Base-by-base conservation (phyloP, 2,888 invertebrate species). In the Cheilosia scutellata region DNA sequence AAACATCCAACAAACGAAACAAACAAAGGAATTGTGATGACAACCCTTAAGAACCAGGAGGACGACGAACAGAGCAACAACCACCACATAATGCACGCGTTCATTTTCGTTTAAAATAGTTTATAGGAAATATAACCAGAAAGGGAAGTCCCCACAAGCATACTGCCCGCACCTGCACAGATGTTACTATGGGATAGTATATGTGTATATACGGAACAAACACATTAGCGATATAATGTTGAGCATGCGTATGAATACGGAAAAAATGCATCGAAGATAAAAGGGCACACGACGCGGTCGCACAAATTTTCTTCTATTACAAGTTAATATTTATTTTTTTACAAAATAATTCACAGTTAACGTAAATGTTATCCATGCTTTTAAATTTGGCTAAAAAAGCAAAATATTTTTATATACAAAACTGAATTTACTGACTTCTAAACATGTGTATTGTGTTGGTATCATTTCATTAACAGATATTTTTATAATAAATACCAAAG, bases 121-220 rank as follows among this genome's bases (percentile, higher is more conserved):
- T 78, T 55, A 27, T 27, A 70, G 65, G 57, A 65, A 65, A 57
- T 57, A 37, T 55, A 47, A 60, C 68, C n/a, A 68, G 66, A 58
- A 51, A 71, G 58, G 71, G 58, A 58, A 79, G 51, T 72, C 71
- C 58, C 49, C 42, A 77, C 37, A 65, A 72, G 57, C 72, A 58
- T 65, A 72, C 42, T 79, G 71, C 71, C 78, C 57, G 65, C 78
- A 79, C 78, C 78, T 79, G 78, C 78, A 72, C 78, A 71, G 71
- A 78, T 78, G 71, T 71, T 79, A 57, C 11, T 44, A 47, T 47
- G 27, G 4, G 47, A 25, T 33, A 29, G 75, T 55, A 27, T 37
- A 57, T 11, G 65, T 63, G 27, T 7, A 33, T 20, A 9, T 11
- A 37, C 37, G 37, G 37, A 37, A 37, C 37, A 25, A 72, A 53